These are phyloP conservation scores for Aphidius ervi DNA, from an alignment of 1,140 invertebrate species.

Conservation along the genomic window DNA sequence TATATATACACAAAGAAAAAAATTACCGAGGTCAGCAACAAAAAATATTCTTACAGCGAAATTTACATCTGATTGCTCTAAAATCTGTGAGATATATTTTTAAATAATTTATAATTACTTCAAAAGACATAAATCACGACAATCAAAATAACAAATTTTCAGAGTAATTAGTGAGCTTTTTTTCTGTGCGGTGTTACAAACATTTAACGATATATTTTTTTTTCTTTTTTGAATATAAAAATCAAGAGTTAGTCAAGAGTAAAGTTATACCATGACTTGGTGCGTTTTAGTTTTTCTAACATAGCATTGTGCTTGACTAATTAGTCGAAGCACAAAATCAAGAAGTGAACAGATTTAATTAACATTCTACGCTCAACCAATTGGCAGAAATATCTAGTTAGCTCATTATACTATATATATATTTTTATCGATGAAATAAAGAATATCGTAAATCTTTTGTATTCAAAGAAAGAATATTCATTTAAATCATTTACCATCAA, in stretches of 20 bases:
- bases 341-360: slow-evolving; percentile 53
- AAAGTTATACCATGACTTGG: slow-evolving; percentile 31
- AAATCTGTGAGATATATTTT: no score
- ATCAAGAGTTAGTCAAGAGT: slow-evolving; percentile 32
- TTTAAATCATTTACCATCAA: no score
- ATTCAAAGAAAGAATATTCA: no score
- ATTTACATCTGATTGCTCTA: no score
- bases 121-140: background rate
- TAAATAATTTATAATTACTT: background rate
- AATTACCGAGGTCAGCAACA: no score
- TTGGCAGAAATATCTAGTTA: no score
- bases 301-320: slow-evolving; percentile 50
- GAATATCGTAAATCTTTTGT: no score
- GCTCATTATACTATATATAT: no score
- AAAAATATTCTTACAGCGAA: no score
- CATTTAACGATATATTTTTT: slow-evolving; percentile 37
- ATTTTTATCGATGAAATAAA: no score
- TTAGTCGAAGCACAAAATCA: slow-evolving; percentile 51
- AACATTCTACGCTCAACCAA: slow-evolving; percentile 49
- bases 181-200: slow-evolving; percentile 15
- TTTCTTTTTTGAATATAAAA: slow-evolving; percentile 34
- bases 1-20: no score
- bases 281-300: slow-evolving; percentile 8
- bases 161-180: background rate
- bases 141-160: background rate